Evolutionary conservation across 2,888 invertebrate genomes (phyloP).

Genomic region (Xestia c-nigrum): DNA sequence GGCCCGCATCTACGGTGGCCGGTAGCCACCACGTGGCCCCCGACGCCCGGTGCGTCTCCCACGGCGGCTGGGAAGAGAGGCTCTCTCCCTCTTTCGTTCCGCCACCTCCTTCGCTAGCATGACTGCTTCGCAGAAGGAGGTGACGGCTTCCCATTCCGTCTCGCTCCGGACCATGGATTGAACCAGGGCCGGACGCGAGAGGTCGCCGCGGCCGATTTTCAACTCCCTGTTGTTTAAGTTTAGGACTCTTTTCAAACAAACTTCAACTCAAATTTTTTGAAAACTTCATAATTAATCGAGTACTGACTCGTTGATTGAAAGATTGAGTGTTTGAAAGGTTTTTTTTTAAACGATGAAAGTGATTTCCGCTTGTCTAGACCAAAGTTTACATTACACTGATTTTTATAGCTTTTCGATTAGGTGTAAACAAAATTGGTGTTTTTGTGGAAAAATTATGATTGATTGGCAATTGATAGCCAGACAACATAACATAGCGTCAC

Average conservation of each 20-base stretch:
- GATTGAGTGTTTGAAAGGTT: constrained; percentile 33
- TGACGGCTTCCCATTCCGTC: no score
- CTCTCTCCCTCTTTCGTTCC: no score
- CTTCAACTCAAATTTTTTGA: neutral
- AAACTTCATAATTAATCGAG: constrained; percentile 21
- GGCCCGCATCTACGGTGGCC: no score
- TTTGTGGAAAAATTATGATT: neutral
- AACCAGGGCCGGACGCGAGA: no score
- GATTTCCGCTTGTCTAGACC: constrained; percentile 44
- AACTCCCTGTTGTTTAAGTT: neutral
- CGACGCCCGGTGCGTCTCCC: no score
- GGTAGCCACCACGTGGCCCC: no score
- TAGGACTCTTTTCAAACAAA: constrained; percentile 23
- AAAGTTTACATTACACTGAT: constrained; percentile 21
- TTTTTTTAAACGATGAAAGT: constrained; percentile 21
- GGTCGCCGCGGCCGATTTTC: no score
- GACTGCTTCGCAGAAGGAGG: no score
- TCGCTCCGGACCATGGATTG: no score
- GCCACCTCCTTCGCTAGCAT: no score
- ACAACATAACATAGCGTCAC: neutral
- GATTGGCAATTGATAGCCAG: neutral
- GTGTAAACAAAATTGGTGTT: neutral
- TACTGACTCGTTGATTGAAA: neutral
- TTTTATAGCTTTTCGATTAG: neutral
- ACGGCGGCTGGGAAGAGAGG: no score